Percentiles rank a stretch among this genome's conserved stretches.
These are phyloP conservation scores for Rhagophthalmus giganteus DNA, from an alignment of 2,888 invertebrate genomes.

Conservation along the genomic window DNA sequence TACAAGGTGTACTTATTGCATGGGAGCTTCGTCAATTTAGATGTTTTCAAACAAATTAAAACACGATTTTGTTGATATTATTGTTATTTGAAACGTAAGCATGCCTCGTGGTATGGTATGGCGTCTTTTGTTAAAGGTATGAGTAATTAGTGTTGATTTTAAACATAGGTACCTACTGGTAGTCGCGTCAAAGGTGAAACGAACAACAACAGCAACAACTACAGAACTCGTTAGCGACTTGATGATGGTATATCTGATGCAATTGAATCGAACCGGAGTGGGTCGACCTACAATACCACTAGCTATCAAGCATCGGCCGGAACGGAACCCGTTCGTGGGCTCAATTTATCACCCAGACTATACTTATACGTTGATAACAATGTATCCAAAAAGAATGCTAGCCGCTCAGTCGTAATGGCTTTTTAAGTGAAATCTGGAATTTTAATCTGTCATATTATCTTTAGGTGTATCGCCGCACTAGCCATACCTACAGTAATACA, in stretches of 20 bases:
- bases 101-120: too few species aligned
- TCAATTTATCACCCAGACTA: conserved; percentile 44
- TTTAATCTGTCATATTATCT: conserved; percentile 46
- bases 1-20: too few species aligned
- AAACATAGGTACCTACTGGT: conserved; percentile 21
- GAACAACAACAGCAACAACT: conserved; percentile 11
- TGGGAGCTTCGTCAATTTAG: too few species aligned
- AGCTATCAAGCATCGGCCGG: conserved; percentile 37
- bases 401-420: conserved; percentile 46
- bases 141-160: conserved; percentile 24
- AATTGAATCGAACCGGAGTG: conserved; percentile 19
- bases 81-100: too few species aligned
- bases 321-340: conserved; percentile 37
- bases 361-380: conserved; percentile 41
- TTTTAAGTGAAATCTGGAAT: conserved; percentile 50
- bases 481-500: conserved; percentile 33
- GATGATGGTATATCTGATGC: conserved; percentile 28
- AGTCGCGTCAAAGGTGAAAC: conserved; percentile 17
- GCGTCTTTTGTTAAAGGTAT: too few species aligned
- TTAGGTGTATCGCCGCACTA: conserved; percentile 30
- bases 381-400: conserved; percentile 41
- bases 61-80: too few species aligned
- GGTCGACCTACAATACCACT: conserved; percentile 28
- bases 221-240: conserved; percentile 19
- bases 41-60: too few species aligned